Conservation (phyloP, 2,113 vertebrate genomes). For the Nettapus auritus region DNA sequence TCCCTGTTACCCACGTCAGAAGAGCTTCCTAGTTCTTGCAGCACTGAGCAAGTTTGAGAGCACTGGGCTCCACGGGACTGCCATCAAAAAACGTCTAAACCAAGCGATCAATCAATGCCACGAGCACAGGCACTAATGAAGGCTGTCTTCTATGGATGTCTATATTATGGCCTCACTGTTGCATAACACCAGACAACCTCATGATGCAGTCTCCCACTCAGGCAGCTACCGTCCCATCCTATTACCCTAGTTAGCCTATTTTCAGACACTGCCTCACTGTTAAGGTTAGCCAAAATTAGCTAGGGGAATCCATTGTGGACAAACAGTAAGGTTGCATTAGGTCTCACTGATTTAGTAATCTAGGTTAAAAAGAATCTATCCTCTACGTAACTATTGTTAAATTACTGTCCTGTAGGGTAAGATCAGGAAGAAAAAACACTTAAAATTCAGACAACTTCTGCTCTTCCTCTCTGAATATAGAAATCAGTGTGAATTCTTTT, state of each 20-base stretch:
- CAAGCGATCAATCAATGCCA: neutral
- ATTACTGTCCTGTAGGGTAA: neutral
- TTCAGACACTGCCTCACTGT: neutral
- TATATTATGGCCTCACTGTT: neutral
- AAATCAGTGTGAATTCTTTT: neutral
- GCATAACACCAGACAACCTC: neutral
- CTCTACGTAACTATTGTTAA: neutral
- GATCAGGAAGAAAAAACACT: neutral
- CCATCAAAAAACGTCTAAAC: neutral
- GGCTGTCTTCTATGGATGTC: neutral
- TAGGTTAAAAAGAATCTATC: neutral
- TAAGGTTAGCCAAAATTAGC: neutral
- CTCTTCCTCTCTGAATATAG: neutral
- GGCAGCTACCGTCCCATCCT: neutral
- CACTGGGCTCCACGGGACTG: neutral
- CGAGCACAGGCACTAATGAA: neutral
- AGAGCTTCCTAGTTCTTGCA: neutral
- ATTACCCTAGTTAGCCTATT: neutral
- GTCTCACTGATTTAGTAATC: neutral
- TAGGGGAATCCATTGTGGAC: neutral
- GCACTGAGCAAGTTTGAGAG: neutral
- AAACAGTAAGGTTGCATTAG: neutral
- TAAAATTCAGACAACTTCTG: neutral
- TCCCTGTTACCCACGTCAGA: neutral
- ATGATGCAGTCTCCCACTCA: neutral